Percentiles rank a stretch among this genome's conserved stretches.
Conservation (phyloP, 2,888 invertebrate species). For the Melieria omissa region DNA sequence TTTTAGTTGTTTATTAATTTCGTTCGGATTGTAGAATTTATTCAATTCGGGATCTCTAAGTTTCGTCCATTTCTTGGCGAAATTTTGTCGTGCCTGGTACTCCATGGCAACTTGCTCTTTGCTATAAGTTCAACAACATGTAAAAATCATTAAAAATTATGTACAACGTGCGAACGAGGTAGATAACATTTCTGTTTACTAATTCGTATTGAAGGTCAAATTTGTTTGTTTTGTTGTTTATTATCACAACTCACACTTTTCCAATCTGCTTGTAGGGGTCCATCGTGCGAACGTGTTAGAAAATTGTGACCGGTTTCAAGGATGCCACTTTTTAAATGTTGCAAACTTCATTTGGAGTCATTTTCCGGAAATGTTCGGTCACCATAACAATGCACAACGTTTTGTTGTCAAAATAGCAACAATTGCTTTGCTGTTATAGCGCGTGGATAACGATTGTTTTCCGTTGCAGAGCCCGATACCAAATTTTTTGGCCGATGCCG, state of each 20-base stretch:
- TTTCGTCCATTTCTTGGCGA: constrained; percentile 56
- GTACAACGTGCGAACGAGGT: not conserved
- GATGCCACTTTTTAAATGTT: not conserved
- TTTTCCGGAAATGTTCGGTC: not conserved
- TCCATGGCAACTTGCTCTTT: constrained; percentile 62
- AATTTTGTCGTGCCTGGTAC: constrained; percentile 58
- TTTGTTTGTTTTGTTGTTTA: not conserved
- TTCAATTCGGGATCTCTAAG: constrained; percentile 51
- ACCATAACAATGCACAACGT: too few relatives aligned
- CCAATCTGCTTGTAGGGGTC: constrained; percentile 36
- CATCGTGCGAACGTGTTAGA: constrained; percentile 13
- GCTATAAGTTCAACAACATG: constrained; percentile 58
- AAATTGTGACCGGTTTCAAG: too few relatives aligned
- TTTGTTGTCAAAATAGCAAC: too few relatives aligned
- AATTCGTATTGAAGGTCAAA: not conserved
- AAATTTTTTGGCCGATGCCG: too few relatives aligned
- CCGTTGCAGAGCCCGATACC: too few relatives aligned
- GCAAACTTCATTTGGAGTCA: not conserved
- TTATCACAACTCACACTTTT: constrained; percentile 33
- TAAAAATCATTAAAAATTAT: too few relatives aligned
- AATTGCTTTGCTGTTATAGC: too few relatives aligned
- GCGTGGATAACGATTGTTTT: too few relatives aligned
- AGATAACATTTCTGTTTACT: not conserved
- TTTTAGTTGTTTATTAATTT: constrained; percentile 51
- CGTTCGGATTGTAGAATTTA: constrained; percentile 60